These are phyloP conservation scores for Poeciliopsis paucimaculata DNA, from an alignment of 2,797 vertebrate genomes.

Conservation along the genomic window DNA sequence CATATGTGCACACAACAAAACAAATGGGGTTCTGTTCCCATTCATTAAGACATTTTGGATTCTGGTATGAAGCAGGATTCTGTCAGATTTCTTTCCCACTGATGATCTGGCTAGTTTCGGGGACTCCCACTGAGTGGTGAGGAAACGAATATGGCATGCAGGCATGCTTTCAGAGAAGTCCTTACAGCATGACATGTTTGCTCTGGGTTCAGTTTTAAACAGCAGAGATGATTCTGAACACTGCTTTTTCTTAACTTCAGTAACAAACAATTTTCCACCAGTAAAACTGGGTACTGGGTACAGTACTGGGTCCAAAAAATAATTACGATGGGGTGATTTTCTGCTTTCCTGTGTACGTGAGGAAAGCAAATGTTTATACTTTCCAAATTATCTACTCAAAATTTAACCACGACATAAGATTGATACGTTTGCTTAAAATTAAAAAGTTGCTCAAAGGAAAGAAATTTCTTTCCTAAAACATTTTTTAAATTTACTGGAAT, in stretches of 20 bases:
- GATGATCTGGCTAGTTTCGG: slow-evolving; percentile 52
- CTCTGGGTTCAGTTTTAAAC: slow-evolving; percentile 37
- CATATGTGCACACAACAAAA: slow-evolving; percentile 29
- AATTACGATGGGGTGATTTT: slow-evolving; percentile 13
- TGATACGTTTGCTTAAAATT: slow-evolving; percentile 12
- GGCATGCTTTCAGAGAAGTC: slow-evolving; percentile 36
- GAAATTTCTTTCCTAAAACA: slow-evolving; percentile 4
- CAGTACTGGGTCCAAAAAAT: slow-evolving; percentile 28
- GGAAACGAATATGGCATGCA: slow-evolving; percentile 41
- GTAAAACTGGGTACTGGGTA: too few species aligned
- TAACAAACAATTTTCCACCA: slow-evolving; percentile 25
- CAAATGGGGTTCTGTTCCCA: slow-evolving; percentile 15
- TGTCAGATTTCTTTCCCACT: slow-evolving; percentile 46
- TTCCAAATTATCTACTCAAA: slow-evolving; percentile 10
- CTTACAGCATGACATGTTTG: slow-evolving; percentile 35
- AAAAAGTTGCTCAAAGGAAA: not conserved
- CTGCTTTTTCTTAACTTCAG: slow-evolving; percentile 16
- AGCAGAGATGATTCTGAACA: slow-evolving; percentile 20
- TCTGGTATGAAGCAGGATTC: slow-evolving; percentile 40
- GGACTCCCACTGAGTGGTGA: slow-evolving; percentile 45
- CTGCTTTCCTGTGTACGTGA: slow-evolving; percentile 1
- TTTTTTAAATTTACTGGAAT: slow-evolving; percentile 1
- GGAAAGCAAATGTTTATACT: not conserved
- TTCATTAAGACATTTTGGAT: slow-evolving; percentile 54
- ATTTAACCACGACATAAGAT: slow-evolving; percentile 4